Conservation (phyloP, 1,140 invertebrate species). For the Eubasilissa regina region DNA sequence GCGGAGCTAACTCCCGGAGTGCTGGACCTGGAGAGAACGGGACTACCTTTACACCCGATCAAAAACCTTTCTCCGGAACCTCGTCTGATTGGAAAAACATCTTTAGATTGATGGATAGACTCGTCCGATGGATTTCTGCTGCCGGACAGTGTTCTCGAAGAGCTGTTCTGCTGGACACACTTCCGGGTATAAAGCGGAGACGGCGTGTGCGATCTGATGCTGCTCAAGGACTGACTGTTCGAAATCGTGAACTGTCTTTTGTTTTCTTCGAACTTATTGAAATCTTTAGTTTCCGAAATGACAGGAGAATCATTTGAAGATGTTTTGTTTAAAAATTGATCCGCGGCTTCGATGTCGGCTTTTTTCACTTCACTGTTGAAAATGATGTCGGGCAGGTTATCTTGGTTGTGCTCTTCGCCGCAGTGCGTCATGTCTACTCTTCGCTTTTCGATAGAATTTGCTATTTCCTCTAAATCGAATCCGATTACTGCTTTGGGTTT, state of each 20-base stretch:
- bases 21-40: conserved; percentile 64
- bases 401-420: conserved; percentile 38
- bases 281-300: neutral
- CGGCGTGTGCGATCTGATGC: conserved; percentile 53
- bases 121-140: conserved; percentile 58
- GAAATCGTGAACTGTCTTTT: conserved; percentile 45
- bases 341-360: conserved; percentile 32
- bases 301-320: neutral
- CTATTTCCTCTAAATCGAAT: conserved; percentile 69
- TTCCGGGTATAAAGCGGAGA: conserved; percentile 54
- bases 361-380: conserved; percentile 42
- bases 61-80: conserved; percentile 55
- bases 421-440: conserved; percentile 40
- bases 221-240: conserved; percentile 50
- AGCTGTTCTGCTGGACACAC: conserved; percentile 41
- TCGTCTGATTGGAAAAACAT: conserved; percentile 42
- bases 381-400: conserved; percentile 58
- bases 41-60: conserved; percentile 54
- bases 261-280: conserved; percentile 32
- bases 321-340: neutral
- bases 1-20: conserved; percentile 61
- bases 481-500: conserved; percentile 70
- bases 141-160: conserved; percentile 40
- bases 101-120: conserved; percentile 53
- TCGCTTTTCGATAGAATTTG: conserved; percentile 60